Evolutionary conservation across 2,888 invertebrate genomes (phyloP).

Genomic region (Eilema griseolum): DNA sequence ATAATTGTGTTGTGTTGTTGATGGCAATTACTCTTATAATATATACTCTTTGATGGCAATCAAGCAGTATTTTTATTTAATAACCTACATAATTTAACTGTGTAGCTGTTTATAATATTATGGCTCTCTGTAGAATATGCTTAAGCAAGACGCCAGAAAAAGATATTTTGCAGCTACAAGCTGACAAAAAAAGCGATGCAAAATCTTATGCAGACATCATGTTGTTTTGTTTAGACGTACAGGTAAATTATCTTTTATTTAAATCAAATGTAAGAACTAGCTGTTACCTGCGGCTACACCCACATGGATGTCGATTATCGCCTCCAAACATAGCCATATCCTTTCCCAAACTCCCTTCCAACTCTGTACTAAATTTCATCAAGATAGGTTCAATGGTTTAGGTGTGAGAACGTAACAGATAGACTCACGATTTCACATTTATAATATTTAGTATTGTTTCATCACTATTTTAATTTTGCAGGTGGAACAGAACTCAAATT

Average conservation of each 20-base stretch:
- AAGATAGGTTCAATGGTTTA: too few species aligned
- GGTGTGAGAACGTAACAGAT: too few species aligned
- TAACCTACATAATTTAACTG: neutral
- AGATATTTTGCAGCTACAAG: constrained; percentile 59
- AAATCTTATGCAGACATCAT: constrained; percentile 62
- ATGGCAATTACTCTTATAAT: too few species aligned
- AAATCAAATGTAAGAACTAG: neutral
- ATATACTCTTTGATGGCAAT: too few species aligned
- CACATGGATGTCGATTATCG: too few species aligned
- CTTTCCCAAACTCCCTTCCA: too few species aligned
- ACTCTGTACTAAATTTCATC: too few species aligned
- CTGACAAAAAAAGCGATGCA: constrained; percentile 43
- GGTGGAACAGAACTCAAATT: constrained; percentile 60
- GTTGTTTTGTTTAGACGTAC: constrained; percentile 71
- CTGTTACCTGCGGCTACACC: too few species aligned
- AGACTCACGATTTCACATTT: too few species aligned
- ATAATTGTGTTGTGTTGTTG: neutral
- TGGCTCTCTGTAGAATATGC: constrained; percentile 70
- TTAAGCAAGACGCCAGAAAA: constrained; percentile 58
- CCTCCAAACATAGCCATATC: too few species aligned
- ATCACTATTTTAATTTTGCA: constrained; percentile 45
- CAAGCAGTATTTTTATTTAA: neutral
- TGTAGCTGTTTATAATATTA: constrained; percentile 21
- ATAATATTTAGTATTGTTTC: neutral
- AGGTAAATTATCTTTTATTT: constrained; percentile 57